A percentile compares a stretch with the other conserved stretches of the same genome.
Evolutionary conservation across 2,888 invertebrate species (phyloP).

Genomic region (Orthosia incerta): DNA sequence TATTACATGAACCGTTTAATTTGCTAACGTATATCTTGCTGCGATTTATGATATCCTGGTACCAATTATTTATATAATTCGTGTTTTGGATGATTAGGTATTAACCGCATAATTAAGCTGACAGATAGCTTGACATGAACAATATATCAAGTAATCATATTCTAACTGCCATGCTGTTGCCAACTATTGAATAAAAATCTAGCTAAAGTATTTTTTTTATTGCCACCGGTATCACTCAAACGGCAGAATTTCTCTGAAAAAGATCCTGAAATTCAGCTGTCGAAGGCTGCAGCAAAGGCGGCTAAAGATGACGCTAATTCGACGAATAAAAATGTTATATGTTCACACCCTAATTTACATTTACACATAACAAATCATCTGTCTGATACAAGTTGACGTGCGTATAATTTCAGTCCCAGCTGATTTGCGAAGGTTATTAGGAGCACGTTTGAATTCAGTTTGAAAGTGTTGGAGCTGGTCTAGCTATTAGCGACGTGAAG

Average conservation of each 20-base stretch:
- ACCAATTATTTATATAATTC: constrained; percentile 34
- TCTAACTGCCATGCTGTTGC: not conserved
- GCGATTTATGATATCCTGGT: constrained; percentile 55
- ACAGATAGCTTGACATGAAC: not conserved
- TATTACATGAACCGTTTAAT: constrained; percentile 59
- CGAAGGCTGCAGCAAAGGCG: constrained; percentile 4
- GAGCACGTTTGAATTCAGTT: constrained; percentile 71
- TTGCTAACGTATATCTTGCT: constrained; percentile 45
- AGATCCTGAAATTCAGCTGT: not conserved
- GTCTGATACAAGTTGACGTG: constrained; percentile 72
- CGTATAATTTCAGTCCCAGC: constrained; percentile 72
- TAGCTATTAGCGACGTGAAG: constrained; percentile 66
- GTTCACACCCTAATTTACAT: constrained; percentile 42
- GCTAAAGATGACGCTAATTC: constrained; percentile 17
- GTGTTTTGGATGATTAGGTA: constrained; percentile 7
- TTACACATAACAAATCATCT: constrained; percentile 69
- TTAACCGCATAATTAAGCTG: not conserved
- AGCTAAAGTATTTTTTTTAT: not conserved
- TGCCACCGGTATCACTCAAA: not conserved
- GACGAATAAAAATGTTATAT: constrained; percentile 11
- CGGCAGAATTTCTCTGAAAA: not conserved
- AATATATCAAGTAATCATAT: not conserved
- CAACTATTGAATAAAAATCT: not conserved
- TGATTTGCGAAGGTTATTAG: constrained; percentile 75
- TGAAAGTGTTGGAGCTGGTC: constrained; percentile 68